phyloP scores from a whole-genome alignment of 2,797 vertebrate genomes.

The Falco cherrug region DNA sequence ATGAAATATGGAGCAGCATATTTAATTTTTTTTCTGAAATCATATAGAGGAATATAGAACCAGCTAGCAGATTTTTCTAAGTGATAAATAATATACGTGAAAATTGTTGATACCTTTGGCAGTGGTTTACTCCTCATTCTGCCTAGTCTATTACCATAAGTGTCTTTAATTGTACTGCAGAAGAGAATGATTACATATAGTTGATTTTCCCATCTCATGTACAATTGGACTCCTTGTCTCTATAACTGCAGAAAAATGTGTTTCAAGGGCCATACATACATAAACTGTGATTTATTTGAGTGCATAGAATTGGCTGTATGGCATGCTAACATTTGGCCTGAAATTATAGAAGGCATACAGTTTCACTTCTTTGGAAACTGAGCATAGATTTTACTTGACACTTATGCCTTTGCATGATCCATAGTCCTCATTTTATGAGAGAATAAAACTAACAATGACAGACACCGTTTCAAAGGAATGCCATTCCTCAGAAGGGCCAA shows the following conservation, averaged over 20 bases:
- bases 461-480: background rate
- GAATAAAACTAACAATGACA: background rate
- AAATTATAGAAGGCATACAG: background rate
- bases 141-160: background rate
- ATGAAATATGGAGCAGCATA: background rate
- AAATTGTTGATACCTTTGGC: background rate
- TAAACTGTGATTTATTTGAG: background rate
- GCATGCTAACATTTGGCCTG: background rate
- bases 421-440: background rate
- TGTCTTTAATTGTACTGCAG: constrained; percentile 13
- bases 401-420: background rate
- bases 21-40: constrained; percentile 17
- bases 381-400: constrained; percentile 17
- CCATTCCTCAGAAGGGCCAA: background rate
- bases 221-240: background rate
- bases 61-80: background rate
- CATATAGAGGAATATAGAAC: background rate
- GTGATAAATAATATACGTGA: background rate
- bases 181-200: background rate
- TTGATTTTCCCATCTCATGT: background rate
- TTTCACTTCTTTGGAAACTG: background rate
- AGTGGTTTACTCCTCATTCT: background rate
- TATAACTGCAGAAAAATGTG: background rate
- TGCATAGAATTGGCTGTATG: background rate
- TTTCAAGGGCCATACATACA: background rate